Evolutionary conservation across 2,888 invertebrate species (phyloP).

Genomic region (Leistus spinibarbis): DNA sequence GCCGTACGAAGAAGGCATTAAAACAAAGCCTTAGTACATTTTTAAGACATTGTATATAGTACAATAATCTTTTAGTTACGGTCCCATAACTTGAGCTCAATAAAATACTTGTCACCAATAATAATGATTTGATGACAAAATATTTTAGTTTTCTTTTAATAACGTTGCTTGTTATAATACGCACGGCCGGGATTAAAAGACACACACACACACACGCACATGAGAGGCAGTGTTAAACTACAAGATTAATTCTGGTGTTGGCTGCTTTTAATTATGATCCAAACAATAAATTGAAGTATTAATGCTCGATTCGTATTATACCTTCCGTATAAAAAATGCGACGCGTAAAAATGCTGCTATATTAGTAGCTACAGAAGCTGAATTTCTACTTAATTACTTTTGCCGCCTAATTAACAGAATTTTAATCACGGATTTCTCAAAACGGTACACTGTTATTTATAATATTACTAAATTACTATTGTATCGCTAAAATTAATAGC

Average conservation of each 20-base stretch:
- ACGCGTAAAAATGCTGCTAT: background rate
- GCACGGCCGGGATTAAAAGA: background rate
- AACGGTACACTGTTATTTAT: background rate
- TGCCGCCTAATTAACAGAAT: background rate
- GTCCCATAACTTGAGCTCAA: background rate
- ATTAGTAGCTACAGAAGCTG: background rate
- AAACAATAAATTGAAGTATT: constrained; percentile 29
- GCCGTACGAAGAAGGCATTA: too few species aligned
- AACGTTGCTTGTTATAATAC: background rate
- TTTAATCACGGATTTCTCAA: background rate
- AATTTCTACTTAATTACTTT: background rate
- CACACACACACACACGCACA: too few species aligned
- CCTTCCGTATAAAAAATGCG: constrained; percentile 17
- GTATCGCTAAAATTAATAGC: too few species aligned
- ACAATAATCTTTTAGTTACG: background rate
- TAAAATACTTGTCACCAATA: constrained; percentile 4
- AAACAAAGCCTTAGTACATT: background rate
- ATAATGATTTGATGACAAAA: constrained; percentile 35
- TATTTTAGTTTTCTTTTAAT: constrained; percentile 24
- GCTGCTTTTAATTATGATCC: constrained; percentile 30
- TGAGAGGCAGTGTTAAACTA: constrained; percentile 20
- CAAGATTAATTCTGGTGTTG: constrained; percentile 21
- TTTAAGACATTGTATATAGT: background rate
- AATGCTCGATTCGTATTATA: constrained; percentile 14
- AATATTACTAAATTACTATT: background rate